These are phyloP conservation scores for Fulmarus glacialis DNA, from an alignment of 2,113 vertebrate genomes.

Conservation along the genomic window DNA sequence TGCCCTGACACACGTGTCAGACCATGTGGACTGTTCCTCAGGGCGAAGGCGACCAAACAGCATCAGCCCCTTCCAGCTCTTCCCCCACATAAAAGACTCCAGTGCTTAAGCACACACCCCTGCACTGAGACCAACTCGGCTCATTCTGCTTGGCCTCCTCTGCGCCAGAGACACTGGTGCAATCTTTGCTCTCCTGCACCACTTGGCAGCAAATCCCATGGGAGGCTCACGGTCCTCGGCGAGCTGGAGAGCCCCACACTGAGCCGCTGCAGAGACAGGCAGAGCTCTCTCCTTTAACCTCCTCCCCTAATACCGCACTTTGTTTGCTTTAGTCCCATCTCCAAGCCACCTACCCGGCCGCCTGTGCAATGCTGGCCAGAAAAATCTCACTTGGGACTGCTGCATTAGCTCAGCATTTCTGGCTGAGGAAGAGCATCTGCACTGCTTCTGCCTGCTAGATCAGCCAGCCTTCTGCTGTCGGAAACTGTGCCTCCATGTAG, in stretches of 20 bases:
- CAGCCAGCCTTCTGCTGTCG: background rate
- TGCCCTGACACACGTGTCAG: rapidly evolving
- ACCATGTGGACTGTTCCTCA: rapidly evolving
- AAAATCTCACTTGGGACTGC: background rate
- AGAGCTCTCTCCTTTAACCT: background rate
- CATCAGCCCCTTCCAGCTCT: background rate
- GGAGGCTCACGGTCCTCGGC: rapidly evolving
- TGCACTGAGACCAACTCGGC: rapidly evolving
- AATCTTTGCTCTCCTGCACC: rapidly evolving
- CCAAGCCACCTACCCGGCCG: background rate
- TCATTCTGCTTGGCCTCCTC: rapidly evolving
- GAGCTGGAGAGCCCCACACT: rapidly evolving
- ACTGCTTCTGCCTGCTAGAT: background rate
- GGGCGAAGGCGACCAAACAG: background rate
- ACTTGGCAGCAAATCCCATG: background rate
- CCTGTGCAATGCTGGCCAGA: background rate
- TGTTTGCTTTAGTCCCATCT: background rate
- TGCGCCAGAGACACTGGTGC: rapidly evolving
- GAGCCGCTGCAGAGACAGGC: background rate
- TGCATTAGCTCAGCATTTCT: background rate
- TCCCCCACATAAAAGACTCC: rapidly evolving
- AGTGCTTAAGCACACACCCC: rapidly evolving
- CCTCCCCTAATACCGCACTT: rapidly evolving
- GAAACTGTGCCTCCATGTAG: rapidly evolving
- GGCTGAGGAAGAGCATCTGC: background rate